Evolutionary conservation across 2,113 vertebrate genomes (phyloP), one percentile per base, ranked within the genome.

Genomic region (Noturus placidus): DNA sequence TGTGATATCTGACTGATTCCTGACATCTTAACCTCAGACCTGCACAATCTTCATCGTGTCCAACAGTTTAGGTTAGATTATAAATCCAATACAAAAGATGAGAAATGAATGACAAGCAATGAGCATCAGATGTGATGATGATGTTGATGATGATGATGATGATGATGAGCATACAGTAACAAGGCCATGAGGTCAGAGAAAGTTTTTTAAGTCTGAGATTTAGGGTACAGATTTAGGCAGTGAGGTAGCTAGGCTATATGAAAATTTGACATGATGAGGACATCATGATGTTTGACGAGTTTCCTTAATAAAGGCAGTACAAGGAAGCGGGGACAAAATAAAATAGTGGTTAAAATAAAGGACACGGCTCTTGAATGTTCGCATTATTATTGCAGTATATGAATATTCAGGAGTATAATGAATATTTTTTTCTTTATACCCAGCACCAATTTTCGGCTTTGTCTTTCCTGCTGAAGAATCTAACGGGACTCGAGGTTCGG

Each of bases 401-500:
- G 38, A 46, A 76, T 76, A 76, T 76, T 76, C 38, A 76, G 72
- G 10, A 42, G 33, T 10, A 25, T 46, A 70, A 70, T 42, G 35
- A 46, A 74, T 74, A 35, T 11, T 59, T 35, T 35, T 56, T 57
- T 80, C 8, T 79, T 54, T 56, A 54, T 30, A 30, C 8, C n/a
- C 15, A 11, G 54, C 9, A 46, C 3, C 72, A 27, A 0, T 27
- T 77, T 15, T 56, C 6, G n/a, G 50, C 54, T 82, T 82, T 38
- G 79, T 61, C 56, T 61, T 80, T 81, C 76, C 33, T 59, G 54
- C 9, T 59, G 79, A 81, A 38, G 15, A 81, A 59, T 79, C 52
- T 25, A 82, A 61, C 56, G 22, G 78, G 52, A 54, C 50, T 54
- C 27, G 27, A 57, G 78, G 33, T 59, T 59, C 30, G 14, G 30